Evolutionary conservation across 37 sponge, comb jelly and placozoan genomes (phyloP).

Genomic region (Geodia barretti): DNA sequence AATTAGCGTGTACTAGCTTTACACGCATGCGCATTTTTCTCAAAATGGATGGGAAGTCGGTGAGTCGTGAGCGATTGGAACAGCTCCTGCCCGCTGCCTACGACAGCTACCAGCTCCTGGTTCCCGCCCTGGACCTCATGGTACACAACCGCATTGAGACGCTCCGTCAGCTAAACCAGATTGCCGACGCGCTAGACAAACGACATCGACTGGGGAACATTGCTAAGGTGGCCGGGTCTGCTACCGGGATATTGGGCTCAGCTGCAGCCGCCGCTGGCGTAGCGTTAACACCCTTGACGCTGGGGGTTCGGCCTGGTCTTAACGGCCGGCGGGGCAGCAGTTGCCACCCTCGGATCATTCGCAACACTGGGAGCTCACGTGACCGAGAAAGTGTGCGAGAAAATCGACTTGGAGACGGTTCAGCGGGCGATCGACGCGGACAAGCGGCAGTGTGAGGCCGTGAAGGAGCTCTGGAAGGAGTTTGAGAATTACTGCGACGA

Average conservation of each 20-base stretch:
- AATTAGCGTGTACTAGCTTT: no score
- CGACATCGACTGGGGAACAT: not conserved
- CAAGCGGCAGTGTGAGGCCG: not conserved
- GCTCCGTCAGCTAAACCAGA: not conserved
- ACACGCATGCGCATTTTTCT: no score
- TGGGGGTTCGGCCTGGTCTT: not conserved
- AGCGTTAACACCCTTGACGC: not conserved
- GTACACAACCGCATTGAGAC: not conserved
- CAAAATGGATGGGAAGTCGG: no score
- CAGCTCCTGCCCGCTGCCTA: not conserved
- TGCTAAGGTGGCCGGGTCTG: not conserved
- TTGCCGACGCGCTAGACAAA: not conserved
- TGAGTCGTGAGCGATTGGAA: not conserved
- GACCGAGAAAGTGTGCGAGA: not conserved
- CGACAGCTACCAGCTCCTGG: not conserved
- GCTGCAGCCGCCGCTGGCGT: not conserved
- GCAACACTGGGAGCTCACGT: not conserved
- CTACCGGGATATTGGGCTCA: not conserved
- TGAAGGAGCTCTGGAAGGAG: not conserved
- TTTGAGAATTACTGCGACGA: not conserved
- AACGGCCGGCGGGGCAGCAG: not conserved
- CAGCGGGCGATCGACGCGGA: not conserved
- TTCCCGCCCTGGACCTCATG: not conserved
- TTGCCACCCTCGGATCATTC: not conserved
- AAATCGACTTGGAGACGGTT: not conserved